Percentiles rank a stretch among this genome's conserved stretches.
Conservation (phyloP, 2,888 invertebrate genomes). For the Spodoptera picta region DNA sequence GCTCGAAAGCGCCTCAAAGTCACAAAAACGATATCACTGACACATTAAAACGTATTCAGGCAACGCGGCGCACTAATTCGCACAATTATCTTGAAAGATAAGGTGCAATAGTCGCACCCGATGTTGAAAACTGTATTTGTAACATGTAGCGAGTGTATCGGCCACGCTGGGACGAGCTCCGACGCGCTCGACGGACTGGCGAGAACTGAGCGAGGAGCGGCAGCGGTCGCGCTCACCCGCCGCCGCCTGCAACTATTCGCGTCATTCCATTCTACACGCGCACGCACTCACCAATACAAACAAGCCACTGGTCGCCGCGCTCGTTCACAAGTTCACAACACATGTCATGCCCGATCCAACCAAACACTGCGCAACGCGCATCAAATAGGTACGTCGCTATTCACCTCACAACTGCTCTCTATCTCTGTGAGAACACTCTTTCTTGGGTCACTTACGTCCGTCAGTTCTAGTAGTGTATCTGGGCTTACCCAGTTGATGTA, state of each 20-base stretch:
- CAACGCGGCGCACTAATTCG: constrained; percentile 76
- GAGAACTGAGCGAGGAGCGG: constrained; percentile 73
- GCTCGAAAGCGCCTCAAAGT: constrained; percentile 74
- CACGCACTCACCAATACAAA: constrained; percentile 85
- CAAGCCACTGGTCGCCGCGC: constrained; percentile 68
- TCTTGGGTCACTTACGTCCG: constrained; percentile 17
- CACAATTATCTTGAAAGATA: constrained; percentile 83
- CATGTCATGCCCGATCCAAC: constrained; percentile 67
- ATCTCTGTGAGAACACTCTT: constrained; percentile 5
- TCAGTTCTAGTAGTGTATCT: constrained; percentile 22
- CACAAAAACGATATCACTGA: constrained; percentile 72
- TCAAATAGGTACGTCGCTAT: constrained; percentile 40
- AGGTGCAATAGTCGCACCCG: constrained; percentile 76
- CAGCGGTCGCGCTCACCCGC: constrained; percentile 66
- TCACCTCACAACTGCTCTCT: constrained; percentile 20
- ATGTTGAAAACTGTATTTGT: constrained; percentile 65
- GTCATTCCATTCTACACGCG: constrained; percentile 83
- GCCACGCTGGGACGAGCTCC: constrained; percentile 82
- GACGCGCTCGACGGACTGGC: constrained; percentile 76
- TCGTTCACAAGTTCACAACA: constrained; percentile 74
- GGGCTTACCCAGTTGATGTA: constrained; percentile 50
- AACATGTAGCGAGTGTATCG: constrained; percentile 66
- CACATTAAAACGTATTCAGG: constrained; percentile 63
- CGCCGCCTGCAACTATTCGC: constrained; percentile 83
- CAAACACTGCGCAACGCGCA: constrained; percentile 58